Conservation (phyloP, 1,140 invertebrate species). For the Pseudomyrmex concolor region DNA sequence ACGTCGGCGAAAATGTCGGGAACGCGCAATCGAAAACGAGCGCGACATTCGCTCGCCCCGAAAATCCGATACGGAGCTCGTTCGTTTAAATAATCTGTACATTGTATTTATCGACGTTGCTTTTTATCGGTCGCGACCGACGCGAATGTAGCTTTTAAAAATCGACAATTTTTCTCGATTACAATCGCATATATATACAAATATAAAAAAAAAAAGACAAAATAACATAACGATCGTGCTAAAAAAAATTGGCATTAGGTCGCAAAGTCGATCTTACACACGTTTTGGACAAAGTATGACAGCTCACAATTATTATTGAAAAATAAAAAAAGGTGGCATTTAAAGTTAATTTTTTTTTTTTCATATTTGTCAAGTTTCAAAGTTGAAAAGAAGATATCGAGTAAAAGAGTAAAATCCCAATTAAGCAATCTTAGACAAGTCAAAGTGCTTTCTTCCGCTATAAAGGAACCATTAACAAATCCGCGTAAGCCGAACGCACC, state of each 20-base stretch:
- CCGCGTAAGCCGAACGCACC: constrained; percentile 30
- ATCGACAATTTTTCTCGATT: constrained; percentile 42
- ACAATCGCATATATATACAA: constrained; percentile 22
- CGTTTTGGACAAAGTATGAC: not conserved
- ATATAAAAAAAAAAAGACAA: not conserved
- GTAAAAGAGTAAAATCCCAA: constrained; percentile 17
- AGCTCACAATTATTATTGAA: not conserved
- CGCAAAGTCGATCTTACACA: not conserved
- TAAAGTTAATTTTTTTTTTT: constrained; percentile 17
- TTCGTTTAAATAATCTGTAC: constrained; percentile 59
- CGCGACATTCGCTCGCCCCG: constrained; percentile 17
- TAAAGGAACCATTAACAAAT: constrained; percentile 58
- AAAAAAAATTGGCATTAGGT: constrained; percentile 18
- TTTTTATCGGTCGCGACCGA: constrained; percentile 39
- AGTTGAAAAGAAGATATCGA: not conserved
- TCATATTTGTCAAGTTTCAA: constrained; percentile 12
- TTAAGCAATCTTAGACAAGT: constrained; percentile 33
- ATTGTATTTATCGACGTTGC: constrained; percentile 57
- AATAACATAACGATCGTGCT: not conserved
- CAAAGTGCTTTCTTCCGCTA: constrained; percentile 15
- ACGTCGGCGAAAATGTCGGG: constrained; percentile 45
- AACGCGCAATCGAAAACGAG: constrained; percentile 53
- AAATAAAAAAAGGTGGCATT: constrained; percentile 13
- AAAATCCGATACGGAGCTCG: constrained; percentile 58
- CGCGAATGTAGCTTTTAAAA: constrained; percentile 30